These are phyloP conservation scores for Phodopus roborovskii DNA, from an alignment of 2,113 vertebrate species.

Conservation along the genomic window DNA sequence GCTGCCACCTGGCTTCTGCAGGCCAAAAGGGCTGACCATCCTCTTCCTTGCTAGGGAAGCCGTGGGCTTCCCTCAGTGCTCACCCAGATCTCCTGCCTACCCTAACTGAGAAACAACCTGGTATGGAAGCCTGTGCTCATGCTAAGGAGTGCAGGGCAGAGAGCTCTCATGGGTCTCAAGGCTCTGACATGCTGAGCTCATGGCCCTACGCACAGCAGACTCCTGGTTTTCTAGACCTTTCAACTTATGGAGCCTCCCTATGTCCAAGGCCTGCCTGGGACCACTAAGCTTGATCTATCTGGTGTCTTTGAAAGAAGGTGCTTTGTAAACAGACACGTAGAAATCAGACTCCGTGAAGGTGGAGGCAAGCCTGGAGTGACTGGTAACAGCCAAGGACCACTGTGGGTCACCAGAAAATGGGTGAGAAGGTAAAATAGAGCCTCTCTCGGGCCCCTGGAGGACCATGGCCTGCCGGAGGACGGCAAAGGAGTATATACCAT, in stretches of 20 bases:
- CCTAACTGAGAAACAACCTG: too few species aligned
- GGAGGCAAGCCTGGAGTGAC: not conserved
- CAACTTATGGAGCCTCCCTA: too few species aligned
- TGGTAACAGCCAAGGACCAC: too few species aligned
- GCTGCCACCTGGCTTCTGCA: not conserved
- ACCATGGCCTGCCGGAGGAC: not conserved
- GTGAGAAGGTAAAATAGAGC: not conserved
- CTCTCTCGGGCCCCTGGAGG: not conserved
- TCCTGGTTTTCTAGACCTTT: not conserved
- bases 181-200: not conserved
- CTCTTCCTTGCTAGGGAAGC: not conserved
- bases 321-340: not conserved
- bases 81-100: too few species aligned
- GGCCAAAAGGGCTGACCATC: not conserved
- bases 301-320: not conserved
- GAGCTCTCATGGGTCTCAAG: not conserved
- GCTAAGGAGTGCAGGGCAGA: not conserved
- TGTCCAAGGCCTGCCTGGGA: not conserved
- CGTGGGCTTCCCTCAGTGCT: not conserved
- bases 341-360: accelerated
- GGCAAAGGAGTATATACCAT: too few species aligned
- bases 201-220: accelerated
- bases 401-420: not conserved
- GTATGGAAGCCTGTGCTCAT: not conserved
- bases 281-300: not conserved